Conservation (phyloP, 2,888 invertebrate species). For the Capitulum mitella region DNA sequence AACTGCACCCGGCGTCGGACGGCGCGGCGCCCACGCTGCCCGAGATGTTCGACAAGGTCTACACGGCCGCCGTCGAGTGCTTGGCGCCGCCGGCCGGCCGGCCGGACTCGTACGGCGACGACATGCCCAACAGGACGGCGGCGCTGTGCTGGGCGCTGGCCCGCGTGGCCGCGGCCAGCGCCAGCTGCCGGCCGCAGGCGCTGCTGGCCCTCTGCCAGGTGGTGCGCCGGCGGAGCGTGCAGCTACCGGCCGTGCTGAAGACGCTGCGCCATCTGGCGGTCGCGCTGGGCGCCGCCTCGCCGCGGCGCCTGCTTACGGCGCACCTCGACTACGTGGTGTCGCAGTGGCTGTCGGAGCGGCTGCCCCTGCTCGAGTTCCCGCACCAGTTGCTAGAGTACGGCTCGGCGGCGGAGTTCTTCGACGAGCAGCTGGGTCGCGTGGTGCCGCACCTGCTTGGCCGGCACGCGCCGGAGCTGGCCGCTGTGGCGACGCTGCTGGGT, state of each 20-base stretch:
- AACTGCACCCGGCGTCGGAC: neutral
- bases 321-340: slow-evolving; percentile 1
- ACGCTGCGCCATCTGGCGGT: neutral
- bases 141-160: neutral
- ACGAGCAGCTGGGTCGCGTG: neutral
- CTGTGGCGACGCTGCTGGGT: neutral
- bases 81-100: neutral
- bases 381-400: neutral
- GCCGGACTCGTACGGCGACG: neutral
- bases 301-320: neutral
- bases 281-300: neutral
- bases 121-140: neutral
- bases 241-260: neutral
- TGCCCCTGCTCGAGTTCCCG: neutral
- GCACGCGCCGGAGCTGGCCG: neutral
- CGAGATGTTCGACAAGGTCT: neutral
- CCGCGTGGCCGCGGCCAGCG: neutral
- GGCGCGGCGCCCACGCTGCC: neutral
- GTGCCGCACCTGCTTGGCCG: slow-evolving; percentile 2
- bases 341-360: neutral
- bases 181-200: neutral
- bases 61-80: neutral
- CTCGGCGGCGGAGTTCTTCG: neutral
- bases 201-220: neutral
- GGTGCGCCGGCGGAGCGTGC: neutral